These are phyloP conservation scores for Quadroppia sp. DNA, from an alignment of 2,888 invertebrate species.

Conservation along the genomic window DNA sequence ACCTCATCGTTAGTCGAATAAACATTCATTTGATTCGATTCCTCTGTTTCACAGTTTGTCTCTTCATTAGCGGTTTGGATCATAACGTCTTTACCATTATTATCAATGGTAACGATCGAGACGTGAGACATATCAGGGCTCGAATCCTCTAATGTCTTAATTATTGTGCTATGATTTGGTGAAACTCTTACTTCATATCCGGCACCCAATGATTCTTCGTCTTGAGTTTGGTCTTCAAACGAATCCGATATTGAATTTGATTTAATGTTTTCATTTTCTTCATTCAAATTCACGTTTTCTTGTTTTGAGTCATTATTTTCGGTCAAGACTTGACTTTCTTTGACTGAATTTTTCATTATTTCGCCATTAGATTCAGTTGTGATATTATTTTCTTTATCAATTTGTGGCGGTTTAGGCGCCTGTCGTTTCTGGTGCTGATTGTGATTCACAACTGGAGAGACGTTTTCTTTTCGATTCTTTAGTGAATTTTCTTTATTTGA, in stretches of 20 bases:
- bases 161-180: conserved; percentile 45
- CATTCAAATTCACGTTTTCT: conserved; percentile 5
- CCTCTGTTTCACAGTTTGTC: neutral
- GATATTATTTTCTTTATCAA: neutral
- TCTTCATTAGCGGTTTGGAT: conserved; percentile 40
- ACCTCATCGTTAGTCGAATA: conserved; percentile 12
- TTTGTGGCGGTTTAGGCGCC: conserved; percentile 42
- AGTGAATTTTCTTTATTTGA: conserved; percentile 3
- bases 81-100: conserved; percentile 41
- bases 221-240: neutral
- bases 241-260: neutral
- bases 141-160: conserved; percentile 31
- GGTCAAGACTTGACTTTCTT: neutral
- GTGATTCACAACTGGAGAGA: neutral
- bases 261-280: neutral
- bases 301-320: neutral
- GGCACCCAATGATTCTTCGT: neutral
- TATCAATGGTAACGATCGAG: conserved; percentile 77
- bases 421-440: conserved; percentile 39
- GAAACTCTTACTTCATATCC: conserved; percentile 44
- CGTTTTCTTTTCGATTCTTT: conserved; percentile 23
- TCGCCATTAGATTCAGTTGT: neutral
- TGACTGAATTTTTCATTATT: neutral
- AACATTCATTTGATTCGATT: too few species aligned
- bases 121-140: conserved; percentile 75